Base-by-base conservation (phyloP, 2,113 vertebrate genomes). In the Raja brachyura region DNA sequence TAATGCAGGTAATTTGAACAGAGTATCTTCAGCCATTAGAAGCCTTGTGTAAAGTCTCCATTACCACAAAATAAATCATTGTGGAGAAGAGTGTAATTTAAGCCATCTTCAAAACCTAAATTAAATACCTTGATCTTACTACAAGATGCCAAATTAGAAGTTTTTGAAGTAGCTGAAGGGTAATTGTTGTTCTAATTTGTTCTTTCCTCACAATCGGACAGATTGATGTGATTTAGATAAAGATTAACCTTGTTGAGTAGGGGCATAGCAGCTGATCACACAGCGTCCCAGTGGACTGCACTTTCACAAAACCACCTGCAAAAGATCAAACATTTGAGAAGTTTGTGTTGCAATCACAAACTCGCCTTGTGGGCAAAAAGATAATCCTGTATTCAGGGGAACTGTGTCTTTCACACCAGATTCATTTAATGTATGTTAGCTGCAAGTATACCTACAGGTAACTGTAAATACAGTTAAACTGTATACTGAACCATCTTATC, bases 181-280 rank as follows among this genome's bases (percentile, higher is more conserved):
- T 92, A 92, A 92, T 92, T 92, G 90, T 92, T 92, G 90, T 68
- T 92, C 66, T 92, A 92, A 92, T 92, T 92, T 92, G 90, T 92
- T 73, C 90, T 92, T 73, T 92, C 90, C 22, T 92, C 90, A 92
- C 90, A 92, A 92, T 92, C 18, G 39, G 66, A 48, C 88, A 92
- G 68, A 92, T 92, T 92, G 90, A 73, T 92, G 33, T 92, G 90
- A 92, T 92, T 92, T 74, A 74, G 90, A 92, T 74, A 54, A 92
- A 92, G 90, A 74, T 85, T 85, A 85, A 92, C 90, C 68, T 54
- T 92, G 90, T 92, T 48, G 68, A 73, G 90, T 92, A 74, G 33
- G 90, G 68, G 90, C 68, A 39, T 92, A 73, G 25, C 54, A 85
- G 48, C 48, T 92, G 90, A 92, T 92, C 90, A 48, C 70, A 20